Evolutionary conservation across 2,797 vertebrate species (phyloP), one percentile per base, ranked within the genome.

Genomic region (Oryzias sinensis): DNA sequence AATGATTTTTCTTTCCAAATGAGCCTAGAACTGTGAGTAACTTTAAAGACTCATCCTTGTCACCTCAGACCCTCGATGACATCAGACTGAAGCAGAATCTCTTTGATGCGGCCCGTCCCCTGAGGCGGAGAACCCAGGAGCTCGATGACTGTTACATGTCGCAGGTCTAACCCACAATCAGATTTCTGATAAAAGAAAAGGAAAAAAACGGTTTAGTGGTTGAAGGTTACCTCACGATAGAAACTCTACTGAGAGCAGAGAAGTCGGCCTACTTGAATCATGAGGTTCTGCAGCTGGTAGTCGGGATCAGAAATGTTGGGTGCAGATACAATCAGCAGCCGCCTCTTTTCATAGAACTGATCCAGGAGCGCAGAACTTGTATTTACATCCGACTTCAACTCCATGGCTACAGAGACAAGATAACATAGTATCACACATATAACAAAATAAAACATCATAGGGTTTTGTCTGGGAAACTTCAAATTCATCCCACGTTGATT

Each of bases 51-150:
- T 42, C 6, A 14, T 41, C 15, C 27, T 6, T 45, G 7, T 76
- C 84, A 98, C 97, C 97, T 95, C 80, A 99, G 88, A 63, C 95
- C 94, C 70, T 97, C 91, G 0, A 97, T 93, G 86, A 95, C 93
- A 59, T 91, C 83, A 0, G 88, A 42, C 13, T 86, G 84, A n/a
- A 98, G 88, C 56, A 77, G 86, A 37, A 84, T 92, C 50, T 94
- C 93, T 50, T 89, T 94, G 61, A 99, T 96, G 33, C 94, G 94
- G 0, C 97, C 97, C 6, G 92, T 92, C 70, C 94, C 94, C 0
- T 79, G 87, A 0, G 96, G 96, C 15, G 91, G 88, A 45, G 93
- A 92, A 42, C 94, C 96, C 80, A 98, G 90, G 57, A 99, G 86
- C 89, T 98, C 96, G 0, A 99, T 70, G 17, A 96, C 84, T 0